Evolutionary conservation across 2,113 vertebrate genomes (phyloP), one percentile per base, ranked within the genome.

Genomic region (Oreotragus oreotragus): DNA sequence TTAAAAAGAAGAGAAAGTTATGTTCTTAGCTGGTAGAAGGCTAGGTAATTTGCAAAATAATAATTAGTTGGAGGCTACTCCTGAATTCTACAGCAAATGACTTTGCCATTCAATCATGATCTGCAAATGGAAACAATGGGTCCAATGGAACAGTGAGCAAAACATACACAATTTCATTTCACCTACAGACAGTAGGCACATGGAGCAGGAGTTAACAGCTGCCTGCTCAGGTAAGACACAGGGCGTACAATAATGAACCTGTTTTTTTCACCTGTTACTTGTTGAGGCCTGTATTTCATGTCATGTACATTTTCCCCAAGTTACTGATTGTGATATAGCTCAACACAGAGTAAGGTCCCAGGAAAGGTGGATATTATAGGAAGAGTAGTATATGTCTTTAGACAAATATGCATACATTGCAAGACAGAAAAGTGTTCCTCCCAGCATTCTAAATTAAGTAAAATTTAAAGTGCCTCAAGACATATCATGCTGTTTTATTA

Each of bases 61-160:
- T 70, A n/a, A 39, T 79, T 73, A 51, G 30, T 73, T 17, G 49
- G 10, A 57, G 21, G 36, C 76, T 62, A 77, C 17, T 55, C 5
- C 11, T 92, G n/a, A 36, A 95, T 95, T 92, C 43, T 76, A 87
- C 4, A 96, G 28, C 47, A 94, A 87, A 92, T 47, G 23, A 92
- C 1, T 49, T 85, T 60, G 4, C 5, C 64, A 60, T 73, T 51
- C 70, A 76, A 27, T 25, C 5, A 84, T 91, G 85, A 73, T 64
- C 92, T 80, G 53, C 33, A 12, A 88, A 47, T 49, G 49, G 89
- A 95, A 95, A 53, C 25, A 91, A 55, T 1, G 15, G 5, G 19
- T 55, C 84, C 27, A 13, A 30, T 17, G 92, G 36, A 55, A 39
- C 51, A n/a, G 92, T 33, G 45, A 21, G 16, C 2, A 45, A 84